phyloP scores from a whole-genome alignment of 2,888 invertebrate species.

The Isoperla grammatica region DNA sequence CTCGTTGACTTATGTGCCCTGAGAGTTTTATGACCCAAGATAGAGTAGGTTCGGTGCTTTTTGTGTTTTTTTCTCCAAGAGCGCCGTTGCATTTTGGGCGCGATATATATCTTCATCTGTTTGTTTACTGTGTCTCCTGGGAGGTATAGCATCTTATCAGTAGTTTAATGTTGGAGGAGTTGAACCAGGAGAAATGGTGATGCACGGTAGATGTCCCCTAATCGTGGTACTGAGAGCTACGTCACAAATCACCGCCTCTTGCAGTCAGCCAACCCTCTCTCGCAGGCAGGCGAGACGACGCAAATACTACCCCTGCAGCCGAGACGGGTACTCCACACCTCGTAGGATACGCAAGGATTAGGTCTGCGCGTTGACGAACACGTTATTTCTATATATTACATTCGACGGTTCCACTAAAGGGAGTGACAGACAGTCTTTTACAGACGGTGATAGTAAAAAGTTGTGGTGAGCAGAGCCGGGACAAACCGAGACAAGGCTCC shows the following conservation, averaged over 20 bases:
- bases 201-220: not conserved
- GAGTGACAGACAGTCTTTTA: no score
- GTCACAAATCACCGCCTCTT: slow-evolving; percentile 1
- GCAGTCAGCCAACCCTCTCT: slow-evolving; percentile 4
- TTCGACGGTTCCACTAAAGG: no score
- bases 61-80: not conserved
- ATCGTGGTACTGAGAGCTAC: not conserved
- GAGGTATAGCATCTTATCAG: slow-evolving; percentile 16
- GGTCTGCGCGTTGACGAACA: no score
- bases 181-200: slow-evolving; percentile 12
- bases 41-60: not conserved
- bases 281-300: not conserved
- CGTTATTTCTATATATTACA: no score
- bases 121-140: slow-evolving; percentile 18
- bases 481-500: no score
- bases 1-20: not conserved
- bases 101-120: slow-evolving; percentile 24
- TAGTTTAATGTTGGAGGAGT: slow-evolving; percentile 9
- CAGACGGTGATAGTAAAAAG: no score
- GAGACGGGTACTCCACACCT: not conserved
- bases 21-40: slow-evolving; percentile 3
- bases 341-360: no score
- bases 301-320: not conserved
- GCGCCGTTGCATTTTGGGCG: not conserved
- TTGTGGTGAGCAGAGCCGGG: no score